Base-by-base conservation (phyloP, 2,113 vertebrate genomes). In the Cryptotis parvus region DNA sequence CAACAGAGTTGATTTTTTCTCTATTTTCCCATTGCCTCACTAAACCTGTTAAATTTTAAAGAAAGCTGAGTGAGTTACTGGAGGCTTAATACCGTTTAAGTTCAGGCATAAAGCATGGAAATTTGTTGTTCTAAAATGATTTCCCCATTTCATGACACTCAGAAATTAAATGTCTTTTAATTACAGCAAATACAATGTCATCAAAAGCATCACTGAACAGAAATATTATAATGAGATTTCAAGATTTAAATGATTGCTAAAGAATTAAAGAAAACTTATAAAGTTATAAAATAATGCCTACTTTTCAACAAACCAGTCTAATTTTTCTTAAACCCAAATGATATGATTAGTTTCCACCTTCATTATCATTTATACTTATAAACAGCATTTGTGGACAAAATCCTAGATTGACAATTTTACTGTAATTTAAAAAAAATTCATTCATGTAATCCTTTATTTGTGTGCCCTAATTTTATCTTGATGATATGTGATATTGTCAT, bases 381-480 rank as follows among this genome's bases (percentile, higher is more conserved):
- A 91, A 16, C n/a, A 92, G 63, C 22, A 65, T 76, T 55, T 91
- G 27, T 20, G 77, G 77, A 58, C 29, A 12, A 4, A 86, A 6
- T 66, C 61, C 68, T 14, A 3, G 9, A 92, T 78, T 37, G 72
- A 65, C 58, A 94, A 31, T 73, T n/a, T 77, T 37, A 75, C 12
- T 4, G 9, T 31, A 91, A 77, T 52, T 90, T 11, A 63, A 82
- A 72, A 61, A 81, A 43, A 74, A 8, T 45, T 84, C 45, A 22
- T 31, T 91, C 49, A 6, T 69, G 15, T 66, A 74, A 37, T 16
- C 18, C 29, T 41, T 78, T 92, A n/a, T 84, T 90, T 91, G 78
- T 96, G 84, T 96, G 77, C n/a, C 87, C 9, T 90, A 84, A 94
- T 97, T 97, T 91, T 74, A n/a, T 94, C 95, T 95, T 97, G 95